Evolutionary conservation across 2,888 invertebrate genomes (phyloP), one percentile per base, ranked within the genome.

Genomic region (Hanleya hanleyi): DNA sequence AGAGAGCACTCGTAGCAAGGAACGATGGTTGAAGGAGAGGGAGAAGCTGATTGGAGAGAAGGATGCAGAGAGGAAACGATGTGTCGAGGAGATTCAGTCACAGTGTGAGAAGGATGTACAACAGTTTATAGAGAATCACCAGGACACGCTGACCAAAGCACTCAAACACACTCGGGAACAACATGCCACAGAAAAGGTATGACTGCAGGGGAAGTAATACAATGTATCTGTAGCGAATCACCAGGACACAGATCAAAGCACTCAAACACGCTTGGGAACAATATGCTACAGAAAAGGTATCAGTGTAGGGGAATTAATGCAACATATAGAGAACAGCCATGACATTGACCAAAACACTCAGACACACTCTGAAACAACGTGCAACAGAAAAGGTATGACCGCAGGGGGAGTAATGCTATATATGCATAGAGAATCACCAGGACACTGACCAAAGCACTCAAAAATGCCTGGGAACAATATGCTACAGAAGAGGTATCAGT

Each of bases 291-390:
- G n/a, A n/a, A n/a, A n/a, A n/a, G n/a, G n/a, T n/a, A n/a, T n/a
- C n/a, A n/a, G 80, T 67, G 82, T 84, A 75, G 67, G 71, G 0
- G 85, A 86, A 61, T 84, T 85, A 74, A 74, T 83, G 68, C 78
- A 81, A 64, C 83, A 87, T 67, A 74, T 84, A 22, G 62, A 73
- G 1, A 84, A 86, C 35, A 84, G 84, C 73, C 82, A 86, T 67
- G 82, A 84, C 33, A 85, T 77, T 87, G n/a, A 83, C 83, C 49
- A 79, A 84, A 49, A 83, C 85, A 0, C 77, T 88, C 32, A 81
- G 81, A 50, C 67, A 81, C 3, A 83, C 85, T 9, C 71, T 84
- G 26, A 79, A 84, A 18, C 81, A 84, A 50, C 82, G 81, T 69
- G 78, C 71, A 3, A 71, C 74, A 69, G 85, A 86, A 69, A 85